Base-by-base conservation (phyloP, 23 tunicate species). In the Clavelina lepadiformis region DNA sequence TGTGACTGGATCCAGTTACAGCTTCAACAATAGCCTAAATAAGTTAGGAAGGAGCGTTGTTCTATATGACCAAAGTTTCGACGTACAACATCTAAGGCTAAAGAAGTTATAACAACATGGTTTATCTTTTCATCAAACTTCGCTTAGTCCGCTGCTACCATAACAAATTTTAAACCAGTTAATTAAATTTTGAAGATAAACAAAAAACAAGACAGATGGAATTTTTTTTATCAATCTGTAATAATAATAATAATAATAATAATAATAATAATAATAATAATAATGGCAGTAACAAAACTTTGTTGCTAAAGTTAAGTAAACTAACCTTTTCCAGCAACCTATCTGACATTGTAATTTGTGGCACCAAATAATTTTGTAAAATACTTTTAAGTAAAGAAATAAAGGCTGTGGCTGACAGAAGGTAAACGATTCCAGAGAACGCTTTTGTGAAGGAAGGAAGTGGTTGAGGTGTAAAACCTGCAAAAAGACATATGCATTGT, bases 291-390 rank as follows among this genome's bases (percentile, higher is more conserved):
- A 44, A 44, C 49, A 11, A 44, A 44, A 44, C 13, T 44, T 57
- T 2, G 2, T 57, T 27, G n/a, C 2, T 3, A 8, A 20, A 26
- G 21, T 18, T 27, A 57, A 26, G 33, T 3, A 57, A 21, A 29
- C 41, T 13, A 27, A 86, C 95, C 80, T 86, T 86, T 72, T 81
- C 88, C 37, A 89, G 52, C 18, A 89, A 71, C 33, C 56, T 69
- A 47, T 89, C 97, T 3, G 83, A 67, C 69, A 61, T 47, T 46
- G 33, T 11, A 3, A 54, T 11, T 1, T n/a, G n/a, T n/a, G n/a
- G n/a, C n/a, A n/a, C n/a, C n/a, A 63, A n/a, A 5, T 29, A 69
- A 2, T 46, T 63, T 27, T 61, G 53, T 0, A 89, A 70, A 38
- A 71, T 37, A 13, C 49, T 33, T 27, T 56, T 56, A 54, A 89